Evolutionary conservation across 2,888 invertebrate genomes (phyloP), one percentile per base, ranked within the genome.

Genomic region (Trichopoda pennipes): DNA sequence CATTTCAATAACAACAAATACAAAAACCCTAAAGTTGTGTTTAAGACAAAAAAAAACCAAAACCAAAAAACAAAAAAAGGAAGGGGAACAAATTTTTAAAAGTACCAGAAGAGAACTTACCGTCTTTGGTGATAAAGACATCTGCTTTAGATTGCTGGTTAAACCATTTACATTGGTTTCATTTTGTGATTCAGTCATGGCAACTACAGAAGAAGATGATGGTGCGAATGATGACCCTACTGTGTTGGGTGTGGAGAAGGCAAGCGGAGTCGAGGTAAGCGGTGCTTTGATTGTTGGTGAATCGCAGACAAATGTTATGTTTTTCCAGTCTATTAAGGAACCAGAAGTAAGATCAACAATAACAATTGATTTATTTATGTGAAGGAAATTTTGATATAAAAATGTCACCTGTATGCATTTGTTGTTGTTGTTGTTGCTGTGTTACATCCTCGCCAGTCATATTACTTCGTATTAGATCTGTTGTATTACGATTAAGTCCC

Each of bases 51-150:
- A 2, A 42, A 38, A 58, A 14, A n/a, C n/a, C n/a, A n/a, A 58
- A 19, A 47, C 6, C 2, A 28, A 28, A 28, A 28, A 28, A 28
- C 4, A 28, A 28, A 6, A 6, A 6, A 28, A 28, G 3, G 28
- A 28, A 28, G 8, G 28, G 28, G 8, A 28, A 28, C 28, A 28
- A 28, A 28, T 28, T 28, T 28, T 28, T 7, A 55, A 10, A 55
- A 73, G 42, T 16, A 10, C 32, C 32, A 32, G 8, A 10, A 63
- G 47, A 69, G 3, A 53, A 84, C 84, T 90, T 89, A 90, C 90
- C 89, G 88, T 87, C 86, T 90, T 89, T 80, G 86, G 85, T 75
- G 89, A 86, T 58, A 90, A 86, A 70, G 87, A 86, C 75, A 90
- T 85, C 73, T 90, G 88, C 69, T 88, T 89, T 81, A 90, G 83